Evolutionary conservation across 2,888 invertebrate genomes (phyloP).

Genomic region (Gnatocerus cornutus): DNA sequence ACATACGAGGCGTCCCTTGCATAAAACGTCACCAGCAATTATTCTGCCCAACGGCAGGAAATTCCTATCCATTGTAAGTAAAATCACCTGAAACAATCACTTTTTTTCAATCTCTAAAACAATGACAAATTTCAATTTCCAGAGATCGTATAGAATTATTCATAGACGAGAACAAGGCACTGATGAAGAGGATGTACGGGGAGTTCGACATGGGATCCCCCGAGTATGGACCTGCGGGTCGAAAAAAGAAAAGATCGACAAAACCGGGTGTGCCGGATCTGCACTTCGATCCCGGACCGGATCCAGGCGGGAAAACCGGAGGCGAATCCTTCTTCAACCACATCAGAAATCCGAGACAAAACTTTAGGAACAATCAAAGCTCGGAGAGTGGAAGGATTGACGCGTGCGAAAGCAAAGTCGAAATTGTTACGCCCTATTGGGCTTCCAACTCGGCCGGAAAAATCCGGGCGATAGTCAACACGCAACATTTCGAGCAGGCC

Average conservation of each 20-base stretch:
- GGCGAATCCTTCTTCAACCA: conserved; percentile 73
- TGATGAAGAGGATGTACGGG: conserved; percentile 95
- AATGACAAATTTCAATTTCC: conserved; percentile 60
- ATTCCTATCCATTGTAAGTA: conserved; percentile 92
- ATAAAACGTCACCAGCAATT: conserved; percentile 92
- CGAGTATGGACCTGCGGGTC: conserved; percentile 69
- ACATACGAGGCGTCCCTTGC: conserved; percentile 91
- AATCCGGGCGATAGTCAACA: conserved; percentile 93
- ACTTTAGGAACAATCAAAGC: conserved; percentile 72
- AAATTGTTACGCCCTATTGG: conserved; percentile 96
- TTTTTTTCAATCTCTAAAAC: neutral
- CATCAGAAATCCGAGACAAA: conserved; percentile 74
- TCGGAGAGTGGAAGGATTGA: conserved; percentile 79
- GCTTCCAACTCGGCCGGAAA: conserved; percentile 94
- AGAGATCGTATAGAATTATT: conserved; percentile 93
- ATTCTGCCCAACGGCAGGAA: conserved; percentile 93
- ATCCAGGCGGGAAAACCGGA: conserved; percentile 64
- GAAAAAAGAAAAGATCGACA: conserved; percentile 63
- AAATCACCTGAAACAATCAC: conserved; percentile 10
- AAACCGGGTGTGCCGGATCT: conserved; percentile 76
- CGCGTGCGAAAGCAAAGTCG: conserved; percentile 92
- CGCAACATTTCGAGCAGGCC: conserved; percentile 95
- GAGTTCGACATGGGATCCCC: conserved; percentile 80
- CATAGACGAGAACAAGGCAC: conserved; percentile 95
- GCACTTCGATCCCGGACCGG: conserved; percentile 71